Percentiles rank a stretch among this genome's conserved stretches.
phyloP scores from a whole-genome alignment of 2,113 vertebrate species.

The Pterocles burchelli region DNA sequence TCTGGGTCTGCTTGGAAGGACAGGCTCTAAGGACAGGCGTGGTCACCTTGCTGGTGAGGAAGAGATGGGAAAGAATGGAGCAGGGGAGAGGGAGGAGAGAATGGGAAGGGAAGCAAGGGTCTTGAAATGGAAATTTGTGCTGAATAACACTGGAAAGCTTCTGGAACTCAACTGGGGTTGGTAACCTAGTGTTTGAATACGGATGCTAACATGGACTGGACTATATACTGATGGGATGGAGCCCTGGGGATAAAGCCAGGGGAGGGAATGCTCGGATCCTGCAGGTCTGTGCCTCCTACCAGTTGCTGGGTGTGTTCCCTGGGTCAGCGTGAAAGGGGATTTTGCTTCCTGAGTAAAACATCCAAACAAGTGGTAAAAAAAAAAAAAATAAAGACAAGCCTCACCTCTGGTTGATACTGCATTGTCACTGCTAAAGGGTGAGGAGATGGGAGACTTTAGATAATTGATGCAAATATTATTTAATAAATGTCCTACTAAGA shows the following conservation, averaged over 20 bases:
- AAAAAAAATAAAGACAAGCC: fast-evolving
- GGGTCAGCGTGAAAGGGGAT: neutral
- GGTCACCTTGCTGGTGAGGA: neutral
- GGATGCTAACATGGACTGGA: neutral
- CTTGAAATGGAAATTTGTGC: neutral
- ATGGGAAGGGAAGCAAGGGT: fast-evolving
- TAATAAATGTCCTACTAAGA: neutral
- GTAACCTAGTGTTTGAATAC: neutral
- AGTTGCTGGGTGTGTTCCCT: neutral
- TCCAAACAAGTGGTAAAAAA: neutral
- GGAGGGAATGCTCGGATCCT: neutral
- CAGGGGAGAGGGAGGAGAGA: neutral
- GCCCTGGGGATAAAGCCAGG: neutral
- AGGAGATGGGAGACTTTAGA: neutral
- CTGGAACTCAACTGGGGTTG: neutral
- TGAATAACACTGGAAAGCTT: neutral
- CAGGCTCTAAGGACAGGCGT: neutral
- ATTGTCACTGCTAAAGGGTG: fast-evolving
- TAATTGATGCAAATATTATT: neutral
- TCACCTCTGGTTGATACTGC: neutral
- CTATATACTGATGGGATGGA: neutral
- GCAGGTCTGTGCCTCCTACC: neutral
- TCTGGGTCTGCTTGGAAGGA: neutral
- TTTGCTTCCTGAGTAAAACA: neutral
- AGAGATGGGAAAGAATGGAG: neutral